Evolutionary conservation across 2,888 invertebrate genomes (phyloP), one percentile per base, ranked within the genome.

Genomic region (Cyclophora albipunctata): DNA sequence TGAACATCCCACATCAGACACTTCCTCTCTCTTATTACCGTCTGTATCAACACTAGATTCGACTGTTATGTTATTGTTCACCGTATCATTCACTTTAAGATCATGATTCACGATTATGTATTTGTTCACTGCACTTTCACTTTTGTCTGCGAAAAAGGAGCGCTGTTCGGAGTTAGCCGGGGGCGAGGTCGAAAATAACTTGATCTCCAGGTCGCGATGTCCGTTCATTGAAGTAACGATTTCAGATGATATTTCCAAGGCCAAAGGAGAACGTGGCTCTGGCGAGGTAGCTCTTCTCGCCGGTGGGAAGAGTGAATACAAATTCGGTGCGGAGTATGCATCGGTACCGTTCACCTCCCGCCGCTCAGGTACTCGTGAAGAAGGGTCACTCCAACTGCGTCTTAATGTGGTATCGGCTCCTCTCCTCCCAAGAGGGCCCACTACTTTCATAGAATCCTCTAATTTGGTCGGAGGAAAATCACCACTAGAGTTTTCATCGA

Each of bases 181-280:
- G 59, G 90, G 89, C 70, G 91, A 90, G 64, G 92, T 90, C 62
- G 93, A 92, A 81, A 93, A 94, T 80, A 94, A 92, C 75, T 93
- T 93, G 64, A 94, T 94, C 83, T 94, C 94, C 73, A 94, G 83
- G 79, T 94, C 94, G 54, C 94, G 90, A 73, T 94, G 94, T 45
- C 94, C 94, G 72, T 94, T 93, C 62, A 92, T 91, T 45, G 94
- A 94, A 34, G 94, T 94, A 60, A 94, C 93, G 63, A 94, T 94
- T 71, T 94, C 93, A 40, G 94, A 93, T 40, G 93, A 93, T 52
- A 94, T 93, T 76, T 93, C 93, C 64, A 94, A 81, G 57, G 81
- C 85, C 58, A 80, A 86, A 46, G 83, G 81, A 66, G 76, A 87
- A 60, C 76, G 83, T 51, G 82, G 83, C 64, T 84, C 85, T 33